Base-by-base conservation (phyloP, 1,140 invertebrate species). In the Euura saliciscinereae region DNA sequence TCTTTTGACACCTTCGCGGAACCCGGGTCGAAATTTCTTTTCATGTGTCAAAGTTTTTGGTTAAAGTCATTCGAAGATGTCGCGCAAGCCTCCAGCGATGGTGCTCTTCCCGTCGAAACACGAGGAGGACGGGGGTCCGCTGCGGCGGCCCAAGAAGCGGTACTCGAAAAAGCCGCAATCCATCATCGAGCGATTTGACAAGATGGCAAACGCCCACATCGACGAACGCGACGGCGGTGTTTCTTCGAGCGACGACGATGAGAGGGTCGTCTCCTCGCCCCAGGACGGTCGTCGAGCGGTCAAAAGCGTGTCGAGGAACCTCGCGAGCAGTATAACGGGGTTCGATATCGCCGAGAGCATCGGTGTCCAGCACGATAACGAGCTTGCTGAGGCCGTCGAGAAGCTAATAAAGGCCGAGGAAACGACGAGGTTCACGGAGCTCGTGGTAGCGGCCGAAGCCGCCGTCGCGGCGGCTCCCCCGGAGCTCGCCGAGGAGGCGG, bases 401-500 rank as follows among this genome's bases (percentile, higher is more conserved):
- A 83, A 82, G 59, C 77, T 84, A 8, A 82, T 84, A 0, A 82
- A 80, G 72, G 86, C 86, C 42, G 86, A 87, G 73, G 80, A 83
- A 0, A 82, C 81, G 72, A 76, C 78, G 43, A 75, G 77, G 28
- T 86, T 85, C 74, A 81, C 84, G 28, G 86, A 83, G 43, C 84
- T 82, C 6, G 79, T 87, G 6, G 75, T 80, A 70, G 86, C 84
- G 4, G 85, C 84, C 0, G 84, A 86, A 76, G 79, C 79, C 72
- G 84, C 85, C 3, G 80, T 84, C 13, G 78, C 82, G 43, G 71
- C 78, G n/a, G 84, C 78, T n/a, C 81, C 84, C 6, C 83, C 82
- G 5, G 83, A 86, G 69, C 75, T 80, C 8, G 82, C 84, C 6
- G 86, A 87, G 73, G 84, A 86, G 76, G 86, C 84, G 46, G 84